phyloP scores from a whole-genome alignment of 2,888 invertebrate species.

The Vanessa cardui region DNA sequence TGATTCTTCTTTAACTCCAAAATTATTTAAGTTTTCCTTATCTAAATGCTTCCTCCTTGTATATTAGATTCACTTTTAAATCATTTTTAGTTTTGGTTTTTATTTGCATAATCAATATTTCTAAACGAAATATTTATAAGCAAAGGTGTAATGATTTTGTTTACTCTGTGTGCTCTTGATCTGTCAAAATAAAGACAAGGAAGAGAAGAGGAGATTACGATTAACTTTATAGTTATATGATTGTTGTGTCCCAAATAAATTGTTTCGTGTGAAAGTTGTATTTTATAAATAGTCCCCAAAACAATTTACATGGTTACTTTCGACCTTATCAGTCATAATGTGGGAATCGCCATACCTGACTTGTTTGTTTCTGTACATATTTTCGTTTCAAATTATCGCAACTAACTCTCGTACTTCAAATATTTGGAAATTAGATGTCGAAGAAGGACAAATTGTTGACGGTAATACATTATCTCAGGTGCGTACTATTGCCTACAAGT shows the following conservation, averaged over 20 bases:
- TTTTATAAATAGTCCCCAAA: constrained; percentile 48
- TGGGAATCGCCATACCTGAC: constrained; percentile 82
- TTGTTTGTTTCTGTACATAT: constrained; percentile 86
- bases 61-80: no score
- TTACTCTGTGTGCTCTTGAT: constrained; percentile 30
- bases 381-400: constrained; percentile 87
- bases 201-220: constrained; percentile 54
- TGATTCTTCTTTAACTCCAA: no score
- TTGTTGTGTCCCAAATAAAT: constrained; percentile 52
- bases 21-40: no score
- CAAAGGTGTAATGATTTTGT: constrained; percentile 31
- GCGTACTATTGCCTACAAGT: constrained; percentile 46
- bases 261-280: constrained; percentile 56
- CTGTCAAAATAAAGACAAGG: constrained; percentile 56
- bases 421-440: constrained; percentile 91
- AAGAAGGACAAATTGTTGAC: constrained; percentile 89
- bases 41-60: no score
- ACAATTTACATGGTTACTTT: constrained; percentile 63
- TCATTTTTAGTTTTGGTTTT: no score
- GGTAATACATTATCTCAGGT: constrained; percentile 83
- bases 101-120: background rate
- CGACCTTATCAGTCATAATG: constrained; percentile 69
- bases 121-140: constrained; percentile 8
- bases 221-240: constrained; percentile 56
- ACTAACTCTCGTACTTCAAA: constrained; percentile 92